phyloP scores from a whole-genome alignment of 2,113 vertebrate genomes.

The Limnothrissa miodon region DNA sequence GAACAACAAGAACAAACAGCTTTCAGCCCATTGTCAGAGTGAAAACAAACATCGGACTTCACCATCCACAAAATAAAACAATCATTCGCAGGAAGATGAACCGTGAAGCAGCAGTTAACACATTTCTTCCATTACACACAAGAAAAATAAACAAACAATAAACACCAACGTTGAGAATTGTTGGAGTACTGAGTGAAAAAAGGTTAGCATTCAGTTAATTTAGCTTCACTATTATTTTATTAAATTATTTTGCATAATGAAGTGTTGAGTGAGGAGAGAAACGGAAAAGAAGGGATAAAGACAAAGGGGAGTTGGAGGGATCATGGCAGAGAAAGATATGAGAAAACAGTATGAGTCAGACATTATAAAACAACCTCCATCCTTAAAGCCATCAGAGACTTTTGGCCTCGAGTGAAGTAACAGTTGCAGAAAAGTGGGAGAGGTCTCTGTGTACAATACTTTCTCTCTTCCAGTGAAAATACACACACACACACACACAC shows the following conservation, averaged over 20 bases:
- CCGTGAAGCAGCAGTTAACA: too few relatives aligned
- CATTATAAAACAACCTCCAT: neutral
- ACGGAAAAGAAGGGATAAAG: neutral
- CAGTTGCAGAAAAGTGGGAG: neutral
- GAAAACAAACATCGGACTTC: conserved; percentile 1
- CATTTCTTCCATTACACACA: too few relatives aligned
- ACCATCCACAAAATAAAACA: neutral
- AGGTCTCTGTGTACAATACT: neutral
- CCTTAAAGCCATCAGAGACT: conserved; percentile 2
- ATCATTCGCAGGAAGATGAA: too few relatives aligned
- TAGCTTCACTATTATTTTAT: neutral
- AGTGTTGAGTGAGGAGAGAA: conserved; percentile 4
- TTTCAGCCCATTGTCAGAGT: too few relatives aligned
- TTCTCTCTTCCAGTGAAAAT: conserved; percentile 9
- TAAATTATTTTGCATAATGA: conserved; percentile 16
- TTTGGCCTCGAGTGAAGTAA: conserved; percentile 61
- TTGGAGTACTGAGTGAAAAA: neutral
- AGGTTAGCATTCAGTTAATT: neutral
- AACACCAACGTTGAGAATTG: neutral
- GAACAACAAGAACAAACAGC: conserved; percentile 14
- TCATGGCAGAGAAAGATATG: neutral
- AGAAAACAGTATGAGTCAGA: neutral
- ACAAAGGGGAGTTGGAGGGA: too few relatives aligned
- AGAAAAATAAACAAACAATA: too few relatives aligned
- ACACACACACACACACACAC: neutral